Base-by-base conservation (phyloP, 2,113 vertebrate genomes). In the Ploceus nigricollis region DNA sequence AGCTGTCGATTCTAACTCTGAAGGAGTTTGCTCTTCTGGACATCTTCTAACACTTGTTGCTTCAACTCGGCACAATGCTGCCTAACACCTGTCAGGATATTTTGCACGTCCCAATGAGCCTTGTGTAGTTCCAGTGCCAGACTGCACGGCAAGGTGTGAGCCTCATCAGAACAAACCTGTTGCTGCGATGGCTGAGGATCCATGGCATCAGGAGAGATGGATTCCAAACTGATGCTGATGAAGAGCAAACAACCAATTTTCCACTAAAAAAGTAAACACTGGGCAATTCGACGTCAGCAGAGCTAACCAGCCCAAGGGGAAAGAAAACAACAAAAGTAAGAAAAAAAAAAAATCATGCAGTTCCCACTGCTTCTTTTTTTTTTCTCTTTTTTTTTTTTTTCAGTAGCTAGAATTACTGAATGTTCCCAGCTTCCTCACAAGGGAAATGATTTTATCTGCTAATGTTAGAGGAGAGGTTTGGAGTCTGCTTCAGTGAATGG, bases 161-260 rank as follows among this genome's bases (percentile, higher is more conserved):
- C 39, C 66, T 76, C 78, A 81, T 44, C 70, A 87, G 79, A 94
- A 64, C 64, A 96, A 94, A 80, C 25, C 57, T 61, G n/a, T 54
- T 39, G 18, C 61, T 91, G 24, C 22, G 25, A 68, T 78, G 61
- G 35, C 66, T 82, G 28, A 60, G 61, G 33, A 82, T n/a, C 40
- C 40, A 61, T 19, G 28, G 10, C 65, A 82, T 44, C 0, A 0
- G 61, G 40, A 76, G 17, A 17, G 31, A 22, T 82, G 61, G 5
- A 50, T 89, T 89, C 37, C 71, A 88, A 75, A 56, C 58, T 81
- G 63, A 70, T 90, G 56, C 56, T 60, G 11, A 17, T 73, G 35
- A 87, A 75, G 66, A 80, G 30, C 42, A 81, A 80, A 22, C 45
- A 64, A 89, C 2, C 16, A 24, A 33, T 84, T 96, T 93, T 66